A percentile compares a stretch with the other conserved stretches of the same genome.
Conservation (phyloP, 2,888 invertebrate species). For the Troides aeacus region DNA sequence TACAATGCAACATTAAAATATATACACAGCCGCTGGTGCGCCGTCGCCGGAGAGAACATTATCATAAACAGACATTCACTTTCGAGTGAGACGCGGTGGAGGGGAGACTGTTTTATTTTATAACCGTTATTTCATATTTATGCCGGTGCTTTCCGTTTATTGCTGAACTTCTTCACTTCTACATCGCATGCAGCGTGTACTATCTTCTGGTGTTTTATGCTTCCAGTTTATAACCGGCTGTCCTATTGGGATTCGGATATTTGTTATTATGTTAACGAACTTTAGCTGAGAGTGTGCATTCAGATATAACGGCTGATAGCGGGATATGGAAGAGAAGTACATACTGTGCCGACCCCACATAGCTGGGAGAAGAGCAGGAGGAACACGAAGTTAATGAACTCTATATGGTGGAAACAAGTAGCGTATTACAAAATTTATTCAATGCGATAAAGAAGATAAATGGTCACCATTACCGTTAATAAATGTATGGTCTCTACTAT, state of each 20-base stretch:
- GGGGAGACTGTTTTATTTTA: conserved; percentile 36
- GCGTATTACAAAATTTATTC: too few relatives aligned
- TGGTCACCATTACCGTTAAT: too few relatives aligned
- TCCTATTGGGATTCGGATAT: conserved; percentile 4
- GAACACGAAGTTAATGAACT: background rate
- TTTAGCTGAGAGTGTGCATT: too few relatives aligned
- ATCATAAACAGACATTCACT: conserved; percentile 43
- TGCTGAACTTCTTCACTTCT: conserved; percentile 27
- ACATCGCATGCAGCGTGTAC: conserved; percentile 17
- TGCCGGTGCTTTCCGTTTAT: conserved; percentile 30
- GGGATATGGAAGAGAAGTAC: too few relatives aligned
- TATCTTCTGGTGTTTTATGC: conserved; percentile 11
- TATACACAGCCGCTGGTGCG: conserved; percentile 36
- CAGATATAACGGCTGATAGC: too few relatives aligned
- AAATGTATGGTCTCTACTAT: too few relatives aligned
- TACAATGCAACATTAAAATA: conserved; percentile 40
- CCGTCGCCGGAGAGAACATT: conserved; percentile 33
- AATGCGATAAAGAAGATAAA: too few relatives aligned
- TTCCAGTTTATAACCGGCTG: conserved; percentile 13
- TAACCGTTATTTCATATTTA: conserved; percentile 33
- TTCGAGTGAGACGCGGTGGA: conserved; percentile 34
- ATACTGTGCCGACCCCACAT: too few relatives aligned
- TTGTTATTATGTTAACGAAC: background rate
- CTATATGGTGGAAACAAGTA: too few relatives aligned
- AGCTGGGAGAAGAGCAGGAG: too few relatives aligned